A percentile compares a stretch with the other conserved stretches of the same genome.
These are phyloP conservation scores for Lepus townsendii DNA, from an alignment of 2,797 vertebrate genomes.

Conservation along the genomic window DNA sequence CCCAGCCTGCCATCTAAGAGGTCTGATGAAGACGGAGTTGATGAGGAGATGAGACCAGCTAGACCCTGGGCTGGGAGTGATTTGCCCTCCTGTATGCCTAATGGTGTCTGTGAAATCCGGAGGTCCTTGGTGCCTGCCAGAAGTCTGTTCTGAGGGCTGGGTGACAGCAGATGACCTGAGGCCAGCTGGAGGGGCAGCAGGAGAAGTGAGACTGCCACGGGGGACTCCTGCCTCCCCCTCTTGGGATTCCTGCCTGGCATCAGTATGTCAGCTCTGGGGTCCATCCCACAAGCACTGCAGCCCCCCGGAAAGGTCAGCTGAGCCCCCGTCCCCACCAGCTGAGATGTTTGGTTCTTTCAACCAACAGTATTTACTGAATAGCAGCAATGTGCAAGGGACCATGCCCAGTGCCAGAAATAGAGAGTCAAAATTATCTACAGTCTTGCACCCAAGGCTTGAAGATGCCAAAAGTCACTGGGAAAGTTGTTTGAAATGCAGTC, in stretches of 20 bases:
- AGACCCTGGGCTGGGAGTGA: not conserved
- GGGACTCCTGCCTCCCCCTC: not conserved
- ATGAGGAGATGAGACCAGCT: not conserved
- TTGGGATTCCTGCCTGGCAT: not conserved
- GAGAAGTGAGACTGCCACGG: not conserved
- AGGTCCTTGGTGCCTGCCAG: not conserved
- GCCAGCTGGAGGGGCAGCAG: not conserved
- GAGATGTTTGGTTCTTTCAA: not conserved
- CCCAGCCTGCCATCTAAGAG: not conserved
- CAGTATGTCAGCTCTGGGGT: not conserved
- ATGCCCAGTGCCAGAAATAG: not conserved
- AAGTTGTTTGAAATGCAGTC: not conserved
- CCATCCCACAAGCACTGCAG: not conserved
- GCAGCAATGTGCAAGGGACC: not conserved
- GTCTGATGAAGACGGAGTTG: not conserved
- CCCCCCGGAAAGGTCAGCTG: not conserved
- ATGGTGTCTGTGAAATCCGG: not conserved
- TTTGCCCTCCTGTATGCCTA: not conserved
- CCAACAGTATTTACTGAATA: not conserved
- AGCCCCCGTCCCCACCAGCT: not conserved
- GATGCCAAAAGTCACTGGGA: fast-evolving
- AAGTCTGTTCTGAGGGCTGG: not conserved
- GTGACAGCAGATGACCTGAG: not conserved
- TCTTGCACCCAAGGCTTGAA: not conserved
- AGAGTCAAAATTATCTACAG: not conserved